Evolutionary conservation across 2,888 invertebrate genomes (phyloP).

Genomic region (Camponotus fellah): DNA sequence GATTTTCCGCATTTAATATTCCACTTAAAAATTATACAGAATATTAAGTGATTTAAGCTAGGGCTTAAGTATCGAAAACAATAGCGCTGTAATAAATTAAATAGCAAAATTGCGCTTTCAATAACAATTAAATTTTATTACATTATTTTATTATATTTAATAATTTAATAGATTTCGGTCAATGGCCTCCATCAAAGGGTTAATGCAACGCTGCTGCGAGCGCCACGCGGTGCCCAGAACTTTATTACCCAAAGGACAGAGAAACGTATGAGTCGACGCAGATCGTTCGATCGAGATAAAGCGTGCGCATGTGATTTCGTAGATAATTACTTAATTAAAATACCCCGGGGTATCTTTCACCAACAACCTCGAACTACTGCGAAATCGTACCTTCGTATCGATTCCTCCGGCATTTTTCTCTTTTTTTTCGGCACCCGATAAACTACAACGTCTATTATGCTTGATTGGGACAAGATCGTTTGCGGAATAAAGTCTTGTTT

Average conservation of each 20-base stretch:
- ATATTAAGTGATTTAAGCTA: neutral
- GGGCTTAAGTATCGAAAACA: neutral
- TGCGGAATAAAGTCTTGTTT: constrained; percentile 36
- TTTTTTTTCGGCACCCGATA: constrained; percentile 27
- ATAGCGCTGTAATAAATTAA: constrained; percentile 1
- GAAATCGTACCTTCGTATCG: constrained; percentile 29
- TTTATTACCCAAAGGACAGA: constrained; percentile 51
- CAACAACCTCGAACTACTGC: constrained; percentile 13
- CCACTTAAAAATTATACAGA: neutral
- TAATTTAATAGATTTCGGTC: constrained; percentile 12
- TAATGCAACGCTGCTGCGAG: constrained; percentile 15
- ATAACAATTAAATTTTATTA: constrained; percentile 39
- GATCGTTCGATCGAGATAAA: constrained; percentile 53
- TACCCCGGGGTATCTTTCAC: constrained; percentile 34
- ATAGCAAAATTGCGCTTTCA: neutral
- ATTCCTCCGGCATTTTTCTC: constrained; percentile 38
- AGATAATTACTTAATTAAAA: constrained; percentile 71
- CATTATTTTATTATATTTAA: neutral
- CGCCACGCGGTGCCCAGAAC: constrained; percentile 11
- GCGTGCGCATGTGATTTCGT: constrained; percentile 47
- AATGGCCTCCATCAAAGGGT: constrained; percentile 19
- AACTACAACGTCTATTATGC: constrained; percentile 41
- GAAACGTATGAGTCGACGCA: constrained; percentile 19
- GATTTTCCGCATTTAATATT: constrained; percentile 11
- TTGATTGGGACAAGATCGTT: constrained; percentile 42